phyloP scores from a whole-genome alignment of 37 sponge, comb jelly and placozoan species.

The Agelas oroides region DNA sequence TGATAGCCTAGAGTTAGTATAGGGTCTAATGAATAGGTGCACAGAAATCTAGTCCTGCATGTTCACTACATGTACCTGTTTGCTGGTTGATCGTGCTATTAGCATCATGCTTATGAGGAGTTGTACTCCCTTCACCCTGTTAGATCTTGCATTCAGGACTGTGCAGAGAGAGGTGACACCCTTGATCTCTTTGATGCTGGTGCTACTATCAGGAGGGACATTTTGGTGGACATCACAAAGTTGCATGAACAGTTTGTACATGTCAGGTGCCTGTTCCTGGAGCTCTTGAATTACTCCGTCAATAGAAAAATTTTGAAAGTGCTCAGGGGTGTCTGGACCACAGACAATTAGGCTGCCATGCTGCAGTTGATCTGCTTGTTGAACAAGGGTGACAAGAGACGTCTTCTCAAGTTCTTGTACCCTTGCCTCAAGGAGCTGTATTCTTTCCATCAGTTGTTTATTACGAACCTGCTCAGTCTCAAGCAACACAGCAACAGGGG shows the following conservation, averaged over 20 bases:
- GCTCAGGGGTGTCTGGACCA: neutral
- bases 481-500: neutral
- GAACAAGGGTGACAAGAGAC: neutral
- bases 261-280: too few species aligned
- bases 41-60: neutral
- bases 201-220: too few species aligned
- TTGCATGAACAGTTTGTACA: too few species aligned
- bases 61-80: neutral
- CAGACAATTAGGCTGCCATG: neutral
- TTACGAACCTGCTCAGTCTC: neutral
- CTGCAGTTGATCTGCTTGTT: neutral
- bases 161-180: neutral
- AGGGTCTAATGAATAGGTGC: neutral
- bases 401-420: neutral
- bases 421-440: neutral
- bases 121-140: neutral
- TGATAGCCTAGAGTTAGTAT: neutral
- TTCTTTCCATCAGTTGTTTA: neutral
- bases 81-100: neutral
- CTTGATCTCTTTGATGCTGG: neutral
- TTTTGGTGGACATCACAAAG: too few species aligned
- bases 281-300: too few species aligned
- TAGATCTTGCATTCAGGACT: neutral
- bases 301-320: too few species aligned
- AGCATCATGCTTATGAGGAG: constrained; percentile 16